phyloP scores from a whole-genome alignment of 2,888 invertebrate genomes.

The Erpobdella octoculata region DNA sequence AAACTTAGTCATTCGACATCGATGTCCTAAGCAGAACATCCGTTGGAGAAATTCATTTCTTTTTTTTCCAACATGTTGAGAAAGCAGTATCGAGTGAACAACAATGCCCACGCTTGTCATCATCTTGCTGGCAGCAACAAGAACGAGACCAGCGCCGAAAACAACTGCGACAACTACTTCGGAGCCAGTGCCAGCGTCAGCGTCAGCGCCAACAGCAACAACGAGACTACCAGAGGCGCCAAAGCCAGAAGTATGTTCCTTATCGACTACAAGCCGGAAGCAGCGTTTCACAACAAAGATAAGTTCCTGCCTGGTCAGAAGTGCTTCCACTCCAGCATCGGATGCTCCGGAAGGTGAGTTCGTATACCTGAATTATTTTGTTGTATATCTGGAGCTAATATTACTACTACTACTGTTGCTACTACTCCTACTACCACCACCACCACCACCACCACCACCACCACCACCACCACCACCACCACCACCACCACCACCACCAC shows the following conservation, averaged over 20 bases:
- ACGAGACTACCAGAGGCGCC: no score
- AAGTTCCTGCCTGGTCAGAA: background rate
- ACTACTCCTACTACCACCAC: no score
- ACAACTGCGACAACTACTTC: background rate
- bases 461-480: conserved; percentile 21
- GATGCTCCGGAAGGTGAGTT: background rate
- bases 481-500: conserved; percentile 16
- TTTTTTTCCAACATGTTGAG: no score
- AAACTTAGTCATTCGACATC: no score
- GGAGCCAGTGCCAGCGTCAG: background rate
- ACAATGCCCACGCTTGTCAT: no score
- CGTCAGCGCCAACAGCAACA: background rate
- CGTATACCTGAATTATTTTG: background rate
- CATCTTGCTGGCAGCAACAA: no score
- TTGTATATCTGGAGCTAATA: no score
- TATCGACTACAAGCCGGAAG: background rate
- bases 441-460: conserved; percentile 23
- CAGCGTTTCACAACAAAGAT: background rate
- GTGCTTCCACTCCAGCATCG: conserved; percentile 4
- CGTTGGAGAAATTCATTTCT: no score
- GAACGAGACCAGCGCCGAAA: background rate
- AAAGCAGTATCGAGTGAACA: no score
- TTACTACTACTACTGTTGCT: no score
- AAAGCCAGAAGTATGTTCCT: no score
- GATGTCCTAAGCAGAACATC: no score